Evolutionary conservation across 1,140 invertebrate genomes (phyloP).

Genomic region (Eriocheir sinensis): DNA sequence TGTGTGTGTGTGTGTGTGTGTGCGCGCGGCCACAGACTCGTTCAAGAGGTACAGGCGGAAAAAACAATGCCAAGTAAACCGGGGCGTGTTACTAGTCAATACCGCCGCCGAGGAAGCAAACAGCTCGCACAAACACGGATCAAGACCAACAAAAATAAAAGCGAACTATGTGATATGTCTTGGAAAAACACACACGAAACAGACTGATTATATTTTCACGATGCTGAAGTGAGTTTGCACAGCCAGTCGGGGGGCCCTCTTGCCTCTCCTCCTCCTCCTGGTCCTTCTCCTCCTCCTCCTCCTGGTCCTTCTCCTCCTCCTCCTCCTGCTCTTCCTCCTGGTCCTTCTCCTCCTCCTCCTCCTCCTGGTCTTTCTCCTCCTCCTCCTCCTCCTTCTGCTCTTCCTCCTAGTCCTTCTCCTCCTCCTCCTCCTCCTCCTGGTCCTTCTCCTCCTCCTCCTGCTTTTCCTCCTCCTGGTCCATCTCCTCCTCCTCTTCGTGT

Average conservation of each 20-base stretch:
- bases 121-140: background rate
- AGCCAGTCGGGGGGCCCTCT: background rate
- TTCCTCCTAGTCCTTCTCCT: background rate
- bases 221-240: background rate
- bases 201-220: background rate
- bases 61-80: background rate
- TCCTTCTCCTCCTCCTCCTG: background rate
- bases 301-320: background rate
- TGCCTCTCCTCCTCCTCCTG: background rate
- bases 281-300: constrained; percentile 6
- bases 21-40: background rate
- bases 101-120: background rate
- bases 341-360: background rate
- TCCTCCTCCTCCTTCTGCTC: background rate
- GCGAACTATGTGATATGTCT: background rate
- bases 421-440: no score
- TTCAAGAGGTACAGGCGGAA: background rate
- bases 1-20: constrained; percentile 43
- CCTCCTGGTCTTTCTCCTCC: background rate
- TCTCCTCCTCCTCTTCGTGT: no score
- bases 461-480: background rate
- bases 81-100: background rate
- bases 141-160: background rate
- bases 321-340: background rate
- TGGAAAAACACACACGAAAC: background rate